Evolutionary conservation across 2,797 vertebrate genomes (phyloP).

Genomic region (Sebastes iracundus): DNA sequence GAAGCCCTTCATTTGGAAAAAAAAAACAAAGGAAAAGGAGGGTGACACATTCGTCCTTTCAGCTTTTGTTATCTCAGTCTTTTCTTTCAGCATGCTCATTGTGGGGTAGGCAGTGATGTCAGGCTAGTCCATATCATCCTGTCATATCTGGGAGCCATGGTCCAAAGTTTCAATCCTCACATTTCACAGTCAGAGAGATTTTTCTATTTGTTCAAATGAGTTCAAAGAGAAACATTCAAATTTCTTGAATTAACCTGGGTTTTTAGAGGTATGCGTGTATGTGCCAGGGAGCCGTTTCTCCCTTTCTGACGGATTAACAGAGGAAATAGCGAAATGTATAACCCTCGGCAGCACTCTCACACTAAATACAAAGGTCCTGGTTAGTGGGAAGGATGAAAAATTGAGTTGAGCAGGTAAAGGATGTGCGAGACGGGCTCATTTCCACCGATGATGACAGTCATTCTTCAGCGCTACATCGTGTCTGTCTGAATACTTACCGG

Average conservation of each 20-base stretch:
- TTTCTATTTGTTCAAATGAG: constrained; percentile 7
- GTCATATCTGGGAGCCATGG: constrained; percentile 24
- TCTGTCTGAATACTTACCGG: constrained; percentile 69
- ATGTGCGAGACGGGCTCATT: constrained; percentile 71
- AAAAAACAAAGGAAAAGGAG: constrained; percentile 23
- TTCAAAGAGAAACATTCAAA: constrained; percentile 16
- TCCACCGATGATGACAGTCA: constrained; percentile 75
- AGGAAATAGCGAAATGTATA: constrained; percentile 16
- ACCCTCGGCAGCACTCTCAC: constrained; percentile 19
- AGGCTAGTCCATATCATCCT: constrained; percentile 33
- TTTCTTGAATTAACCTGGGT: constrained; percentile 1
- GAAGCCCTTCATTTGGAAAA: constrained; percentile 64
- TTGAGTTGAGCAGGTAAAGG: constrained; percentile 49
- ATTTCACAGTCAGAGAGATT: constrained; percentile 12
- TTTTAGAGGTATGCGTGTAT: neutral
- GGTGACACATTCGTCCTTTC: constrained; percentile 44
- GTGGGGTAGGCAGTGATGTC: constrained; percentile 30
- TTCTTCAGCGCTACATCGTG: constrained; percentile 69
- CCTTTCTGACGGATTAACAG: constrained; percentile 17
- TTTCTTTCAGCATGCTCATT: constrained; percentile 32
- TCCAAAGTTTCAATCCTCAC: constrained; percentile 9
- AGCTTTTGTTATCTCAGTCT: constrained; percentile 43
- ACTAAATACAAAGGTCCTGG: constrained; percentile 38
- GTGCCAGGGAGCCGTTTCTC: constrained; percentile 6
- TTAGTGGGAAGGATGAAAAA: constrained; percentile 32